A percentile compares a stretch with the other conserved stretches of the same genome.
phyloP scores from a whole-genome alignment of 2,113 vertebrate species.

The Coryphaenoides rupestris region DNA sequence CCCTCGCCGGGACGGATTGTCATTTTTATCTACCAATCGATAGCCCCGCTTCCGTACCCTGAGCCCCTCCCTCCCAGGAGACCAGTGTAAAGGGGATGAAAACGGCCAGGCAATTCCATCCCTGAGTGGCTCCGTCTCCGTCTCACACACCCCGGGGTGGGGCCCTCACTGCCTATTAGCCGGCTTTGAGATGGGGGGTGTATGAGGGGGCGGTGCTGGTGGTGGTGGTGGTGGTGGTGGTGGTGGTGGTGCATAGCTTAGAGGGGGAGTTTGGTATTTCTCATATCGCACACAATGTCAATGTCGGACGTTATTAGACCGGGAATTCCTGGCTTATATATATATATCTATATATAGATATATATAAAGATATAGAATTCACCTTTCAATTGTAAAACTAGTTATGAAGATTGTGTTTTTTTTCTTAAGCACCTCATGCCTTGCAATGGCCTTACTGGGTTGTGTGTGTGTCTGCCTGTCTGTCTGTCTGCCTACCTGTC shows the following conservation, averaged over 20 bases:
- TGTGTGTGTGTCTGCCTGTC: constrained; percentile 7
- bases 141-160: constrained; percentile 36
- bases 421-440: too few relatives aligned
- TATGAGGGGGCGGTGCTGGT: too few relatives aligned
- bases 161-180: constrained; percentile 29
- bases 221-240: too few relatives aligned
- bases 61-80: constrained; percentile 63
- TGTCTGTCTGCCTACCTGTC: too few relatives aligned
- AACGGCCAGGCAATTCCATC: constrained; percentile 71
- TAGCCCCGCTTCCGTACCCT: constrained; percentile 54
- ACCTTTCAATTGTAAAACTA: not conserved
- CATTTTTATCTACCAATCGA: constrained; percentile 74
- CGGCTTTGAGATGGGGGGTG: not conserved
- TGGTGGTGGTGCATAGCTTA: not conserved
- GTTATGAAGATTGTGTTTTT: too few relatives aligned
- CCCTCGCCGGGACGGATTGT: constrained; percentile 63
- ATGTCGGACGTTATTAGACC: constrained; percentile 19
- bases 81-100: constrained; percentile 63
- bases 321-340: constrained; percentile 11
- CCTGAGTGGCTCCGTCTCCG: constrained; percentile 63
- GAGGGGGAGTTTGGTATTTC: constrained; percentile 19
- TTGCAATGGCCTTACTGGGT: too few relatives aligned
- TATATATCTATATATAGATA: not conserved
- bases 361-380: not conserved
- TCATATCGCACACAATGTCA: constrained; percentile 29